Base-by-base conservation (phyloP, 2,797 vertebrate genomes). In the Oreochromis grahami region DNA sequence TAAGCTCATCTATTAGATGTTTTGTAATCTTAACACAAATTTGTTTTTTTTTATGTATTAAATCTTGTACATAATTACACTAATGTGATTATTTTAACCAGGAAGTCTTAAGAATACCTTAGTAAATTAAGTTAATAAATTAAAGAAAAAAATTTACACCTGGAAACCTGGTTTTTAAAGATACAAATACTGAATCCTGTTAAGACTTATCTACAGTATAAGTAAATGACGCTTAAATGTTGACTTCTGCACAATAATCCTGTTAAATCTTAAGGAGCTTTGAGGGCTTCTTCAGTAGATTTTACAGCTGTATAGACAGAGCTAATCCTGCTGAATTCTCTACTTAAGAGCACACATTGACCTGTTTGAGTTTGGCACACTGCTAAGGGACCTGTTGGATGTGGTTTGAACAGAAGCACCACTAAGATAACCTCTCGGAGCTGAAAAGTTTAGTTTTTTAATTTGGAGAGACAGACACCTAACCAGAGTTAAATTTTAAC, bases 311-410 rank as follows among this genome's bases (percentile, higher is more conserved):
- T 24, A 53, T 41, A 19, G 53, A 68, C 63, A 21, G 58, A 17
- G 45, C n/a, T 21, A 34, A 36, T 58, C 68, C 79, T 53, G 55
- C 48, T 14, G 52, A 50, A 52, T 43, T 74, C 3, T 79, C 34
- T 19, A 38, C 17, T 76, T 19, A 21, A 81, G 53, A 80, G 77
- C 43, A 13, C 26, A 41, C 52, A 45, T 50, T 80, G 77, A 81
- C 70, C 38, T 29, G 45, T 84, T 81, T 79, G 36, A 83, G 36
- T 83, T n/a, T 41, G 76, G 68, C 9, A 48, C 84, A 88, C 84
- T 77, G 85, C 78, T 79, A 78, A 79, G 79, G 53, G 85, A 89
- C 86, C 87, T 89, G 84, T 85, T 88, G 77, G 77, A 50, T 51
- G 9, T 29, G 6, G 72, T 80, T 65, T 38, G 50, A 85, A 63